Conservation (phyloP, 2,888 invertebrate species). For the Torymus aiolomorphi region DNA sequence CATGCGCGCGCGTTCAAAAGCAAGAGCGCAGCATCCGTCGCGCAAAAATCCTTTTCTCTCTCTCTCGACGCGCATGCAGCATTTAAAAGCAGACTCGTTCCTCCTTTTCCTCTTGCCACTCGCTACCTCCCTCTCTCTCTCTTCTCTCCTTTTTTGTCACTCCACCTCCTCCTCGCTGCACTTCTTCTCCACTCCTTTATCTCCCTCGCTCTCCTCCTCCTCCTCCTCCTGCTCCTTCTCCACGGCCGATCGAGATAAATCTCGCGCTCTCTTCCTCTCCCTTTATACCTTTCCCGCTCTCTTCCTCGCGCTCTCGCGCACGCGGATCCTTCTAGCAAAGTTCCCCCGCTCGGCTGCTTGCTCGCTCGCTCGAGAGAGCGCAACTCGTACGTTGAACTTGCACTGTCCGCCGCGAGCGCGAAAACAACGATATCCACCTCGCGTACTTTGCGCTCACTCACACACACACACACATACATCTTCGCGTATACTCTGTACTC, state of each 20-base stretch:
- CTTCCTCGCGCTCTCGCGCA: neutral
- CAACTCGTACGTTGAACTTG: slow-evolving; percentile 41
- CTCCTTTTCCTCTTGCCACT: slow-evolving; percentile 20
- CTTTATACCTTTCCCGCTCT: slow-evolving; percentile 3
- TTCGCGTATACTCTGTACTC: slow-evolving; percentile 23
- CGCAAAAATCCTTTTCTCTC: too few relatives aligned
- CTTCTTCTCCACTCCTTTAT: neutral
- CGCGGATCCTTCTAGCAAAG: slow-evolving; percentile 25
- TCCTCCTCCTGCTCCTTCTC: neutral
- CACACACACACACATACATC: neutral
- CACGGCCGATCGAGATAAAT: neutral
- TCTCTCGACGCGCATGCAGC: neutral
- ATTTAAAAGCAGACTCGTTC: too few relatives aligned
- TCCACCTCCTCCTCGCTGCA: neutral
- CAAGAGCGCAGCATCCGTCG: too few relatives aligned
- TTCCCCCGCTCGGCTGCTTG: too few relatives aligned
- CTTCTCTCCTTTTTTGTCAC: neutral
- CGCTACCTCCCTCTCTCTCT: slow-evolving; percentile 1
- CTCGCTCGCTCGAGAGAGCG: neutral
- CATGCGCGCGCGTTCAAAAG: too few relatives aligned
- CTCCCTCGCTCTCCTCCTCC: neutral
- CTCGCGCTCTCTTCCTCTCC: neutral
- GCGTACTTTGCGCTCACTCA: neutral
- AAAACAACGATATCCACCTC: neutral
- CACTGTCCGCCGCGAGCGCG: neutral